Conservation (phyloP, 2,888 invertebrate species). For the Euplexia lucipara region DNA sequence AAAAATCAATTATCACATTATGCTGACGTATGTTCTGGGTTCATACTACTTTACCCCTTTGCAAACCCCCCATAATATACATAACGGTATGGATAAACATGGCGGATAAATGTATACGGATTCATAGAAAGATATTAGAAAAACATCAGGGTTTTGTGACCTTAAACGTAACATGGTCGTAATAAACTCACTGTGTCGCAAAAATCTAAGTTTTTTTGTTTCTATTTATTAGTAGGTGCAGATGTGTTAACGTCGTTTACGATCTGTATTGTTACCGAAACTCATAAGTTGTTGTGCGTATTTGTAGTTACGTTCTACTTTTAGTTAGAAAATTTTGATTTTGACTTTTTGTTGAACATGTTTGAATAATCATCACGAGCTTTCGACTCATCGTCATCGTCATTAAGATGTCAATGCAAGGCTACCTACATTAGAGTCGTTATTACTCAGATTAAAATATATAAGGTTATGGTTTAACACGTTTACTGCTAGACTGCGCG, state of each 20-base stretch:
- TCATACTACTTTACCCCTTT: no score
- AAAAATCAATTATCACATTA: no score
- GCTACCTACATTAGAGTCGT: not conserved
- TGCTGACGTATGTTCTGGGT: no score
- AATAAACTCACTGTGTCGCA: slow-evolving; percentile 1
- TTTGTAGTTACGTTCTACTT: not conserved
- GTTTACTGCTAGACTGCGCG: no score
- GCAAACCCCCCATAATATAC: no score
- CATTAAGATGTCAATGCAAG: slow-evolving; percentile 2
- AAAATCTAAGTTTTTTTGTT: not conserved
- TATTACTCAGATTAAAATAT: not conserved
- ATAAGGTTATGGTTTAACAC: no score
- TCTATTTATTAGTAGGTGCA: slow-evolving; percentile 22
- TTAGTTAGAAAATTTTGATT: not conserved
- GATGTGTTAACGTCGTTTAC: not conserved
- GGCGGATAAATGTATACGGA: not conserved
- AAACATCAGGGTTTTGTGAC: not conserved
- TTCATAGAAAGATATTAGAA: no score
- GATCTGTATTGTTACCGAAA: not conserved
- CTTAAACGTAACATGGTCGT: not conserved
- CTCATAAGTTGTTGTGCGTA: not conserved
- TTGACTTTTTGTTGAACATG: no score
- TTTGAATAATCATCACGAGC: no score
- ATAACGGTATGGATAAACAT: no score
- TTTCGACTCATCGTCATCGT: no score